These are phyloP conservation scores for Paramuricea clavata DNA, from an alignment of 92 coral and sea anemone genomes.

Conservation along the genomic window DNA sequence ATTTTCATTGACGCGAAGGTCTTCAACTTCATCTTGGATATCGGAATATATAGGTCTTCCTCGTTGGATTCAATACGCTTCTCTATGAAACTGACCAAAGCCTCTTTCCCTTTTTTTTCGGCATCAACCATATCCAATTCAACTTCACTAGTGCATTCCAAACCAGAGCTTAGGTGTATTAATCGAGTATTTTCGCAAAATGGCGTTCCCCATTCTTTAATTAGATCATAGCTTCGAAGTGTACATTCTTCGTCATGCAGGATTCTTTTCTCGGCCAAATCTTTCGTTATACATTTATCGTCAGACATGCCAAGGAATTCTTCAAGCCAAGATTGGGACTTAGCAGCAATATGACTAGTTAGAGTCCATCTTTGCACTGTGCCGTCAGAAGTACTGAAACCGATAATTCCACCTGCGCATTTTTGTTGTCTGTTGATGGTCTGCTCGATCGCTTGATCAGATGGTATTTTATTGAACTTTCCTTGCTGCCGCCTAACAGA, in stretches of 20 bases:
- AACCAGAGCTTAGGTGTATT: background rate
- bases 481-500: background rate
- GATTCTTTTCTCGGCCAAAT: background rate
- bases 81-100: too few relatives aligned
- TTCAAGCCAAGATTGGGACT: background rate
- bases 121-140: background rate
- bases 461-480: too few relatives aligned
- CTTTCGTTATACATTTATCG: background rate
- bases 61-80: too few relatives aligned
- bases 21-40: too few relatives aligned
- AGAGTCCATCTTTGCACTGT: background rate
- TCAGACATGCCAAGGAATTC: background rate
- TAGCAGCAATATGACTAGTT: background rate
- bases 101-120: background rate
- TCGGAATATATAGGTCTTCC: too few relatives aligned
- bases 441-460: background rate
- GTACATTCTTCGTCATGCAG: too few relatives aligned
- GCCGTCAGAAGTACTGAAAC: background rate
- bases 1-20: too few relatives aligned
- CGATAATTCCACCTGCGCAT: background rate
- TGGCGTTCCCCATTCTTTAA: background rate
- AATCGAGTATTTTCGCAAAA: background rate
- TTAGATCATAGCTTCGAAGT: background rate
- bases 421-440: background rate
- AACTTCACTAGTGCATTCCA: background rate